Percentiles rank a stretch among this genome's conserved stretches.
These are phyloP conservation scores for Cactoblastis cactorum DNA, from an alignment of 2,888 invertebrate genomes.

Conservation along the genomic window DNA sequence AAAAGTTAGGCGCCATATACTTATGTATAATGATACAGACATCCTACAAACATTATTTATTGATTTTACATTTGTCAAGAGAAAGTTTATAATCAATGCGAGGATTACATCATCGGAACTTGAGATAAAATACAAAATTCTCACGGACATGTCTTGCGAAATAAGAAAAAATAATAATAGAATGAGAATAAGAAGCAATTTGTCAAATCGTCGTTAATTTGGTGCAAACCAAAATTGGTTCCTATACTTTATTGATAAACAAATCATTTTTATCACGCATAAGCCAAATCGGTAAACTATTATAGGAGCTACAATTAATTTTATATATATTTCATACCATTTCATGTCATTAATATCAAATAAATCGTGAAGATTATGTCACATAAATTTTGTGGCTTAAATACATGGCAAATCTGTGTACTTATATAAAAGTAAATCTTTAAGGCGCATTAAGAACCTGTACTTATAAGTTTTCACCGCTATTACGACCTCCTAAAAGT, in stretches of 20 bases:
- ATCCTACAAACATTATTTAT: not conserved
- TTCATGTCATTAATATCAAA: no score
- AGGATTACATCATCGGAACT: not conserved
- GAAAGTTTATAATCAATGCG: slow-evolving; percentile 1
- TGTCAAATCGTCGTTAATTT: not conserved
- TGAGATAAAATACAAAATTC: slow-evolving; percentile 4
- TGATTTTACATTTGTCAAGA: not conserved
- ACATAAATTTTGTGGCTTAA: no score
- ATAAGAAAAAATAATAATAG: not conserved
- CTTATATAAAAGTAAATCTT: no score
- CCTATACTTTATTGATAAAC: not conserved
- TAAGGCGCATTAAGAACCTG: no score
- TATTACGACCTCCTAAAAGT: no score
- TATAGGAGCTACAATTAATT: no score
- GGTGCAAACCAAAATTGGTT: not conserved
- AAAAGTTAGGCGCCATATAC: no score
- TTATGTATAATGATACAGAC: not conserved
- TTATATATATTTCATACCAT: no score
- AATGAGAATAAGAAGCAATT: not conserved
- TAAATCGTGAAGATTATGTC: no score
- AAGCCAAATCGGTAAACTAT: no score
- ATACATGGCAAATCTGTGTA: no score
- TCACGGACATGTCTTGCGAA: slow-evolving; percentile 1
- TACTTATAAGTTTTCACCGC: no score
- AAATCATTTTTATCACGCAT: not conserved